phyloP scores from a whole-genome alignment of 2,113 vertebrate species.

The Chaetodon auriga region DNA sequence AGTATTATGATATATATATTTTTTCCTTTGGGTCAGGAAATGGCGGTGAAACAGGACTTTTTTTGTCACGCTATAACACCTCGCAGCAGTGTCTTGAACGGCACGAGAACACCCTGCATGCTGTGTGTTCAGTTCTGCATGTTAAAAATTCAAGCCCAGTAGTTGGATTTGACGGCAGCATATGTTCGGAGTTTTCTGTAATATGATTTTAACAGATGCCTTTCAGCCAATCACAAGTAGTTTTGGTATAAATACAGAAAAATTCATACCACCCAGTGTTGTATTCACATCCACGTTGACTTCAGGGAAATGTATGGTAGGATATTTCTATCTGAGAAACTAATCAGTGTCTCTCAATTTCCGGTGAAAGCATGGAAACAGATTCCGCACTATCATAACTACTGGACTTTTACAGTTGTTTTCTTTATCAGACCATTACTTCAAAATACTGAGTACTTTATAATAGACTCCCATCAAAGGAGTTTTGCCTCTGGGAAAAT shows the following conservation, averaged over 20 bases:
- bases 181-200: conserved; percentile 8
- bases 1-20: too few species aligned
- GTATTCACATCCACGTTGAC: background rate
- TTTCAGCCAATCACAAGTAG: conserved; percentile 7
- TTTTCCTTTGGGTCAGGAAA: background rate
- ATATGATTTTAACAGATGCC: conserved; percentile 27
- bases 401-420: background rate
- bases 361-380: conserved; percentile 13
- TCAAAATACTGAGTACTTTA: conserved; percentile 16
- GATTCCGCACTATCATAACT: background rate
- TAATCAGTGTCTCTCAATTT: conserved; percentile 24
- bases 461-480: conserved; percentile 27
- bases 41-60: background rate
- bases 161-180: background rate
- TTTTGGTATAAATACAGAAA: conserved; percentile 6
- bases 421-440: conserved; percentile 12
- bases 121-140: background rate
- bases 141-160: background rate
- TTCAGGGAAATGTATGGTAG: background rate
- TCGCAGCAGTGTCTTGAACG: background rate
- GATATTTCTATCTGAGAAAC: conserved; percentile 28
- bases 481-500: conserved; percentile 22
- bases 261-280: conserved; percentile 22
- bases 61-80: background rate
- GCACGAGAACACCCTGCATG: background rate